Evolutionary conservation across 53 echinoderm and acorn worm species (phyloP).

Genomic region (Astropecten irregularis): DNA sequence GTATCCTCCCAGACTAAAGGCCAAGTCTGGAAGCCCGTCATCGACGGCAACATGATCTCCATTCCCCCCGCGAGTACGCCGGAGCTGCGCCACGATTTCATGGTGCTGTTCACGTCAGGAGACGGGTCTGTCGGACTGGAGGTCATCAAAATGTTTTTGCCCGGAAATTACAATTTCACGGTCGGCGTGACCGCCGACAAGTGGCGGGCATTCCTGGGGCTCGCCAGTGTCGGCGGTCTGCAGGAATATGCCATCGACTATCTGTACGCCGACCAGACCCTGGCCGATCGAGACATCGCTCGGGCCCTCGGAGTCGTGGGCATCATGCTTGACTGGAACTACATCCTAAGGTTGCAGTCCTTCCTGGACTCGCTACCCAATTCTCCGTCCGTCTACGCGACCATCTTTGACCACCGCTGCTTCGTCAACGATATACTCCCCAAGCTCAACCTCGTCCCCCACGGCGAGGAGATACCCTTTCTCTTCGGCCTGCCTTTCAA

Average conservation of each 20-base stretch:
- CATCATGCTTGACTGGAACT: slow-evolving; percentile 15
- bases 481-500: slow-evolving; percentile 77
- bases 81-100: slow-evolving; percentile 10
- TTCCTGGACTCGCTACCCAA: slow-evolving; percentile 3
- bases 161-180: not conserved
- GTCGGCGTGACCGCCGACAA: slow-evolving; percentile 8
- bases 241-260: not conserved
- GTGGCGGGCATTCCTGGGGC: not conserved
- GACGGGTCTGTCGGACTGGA: slow-evolving; percentile 20
- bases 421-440: slow-evolving; percentile 17
- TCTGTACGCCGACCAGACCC: not conserved
- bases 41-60: slow-evolving; percentile 15
- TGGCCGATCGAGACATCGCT: not conserved
- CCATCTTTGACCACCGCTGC: slow-evolving; percentile 43
- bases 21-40: slow-evolving; percentile 16
- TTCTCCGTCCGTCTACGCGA: not conserved
- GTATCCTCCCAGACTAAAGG: not conserved
- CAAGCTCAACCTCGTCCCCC: slow-evolving; percentile 45
- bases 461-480: slow-evolving; percentile 71
- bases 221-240: no score
- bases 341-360: not conserved
- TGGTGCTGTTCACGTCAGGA: slow-evolving; percentile 22
- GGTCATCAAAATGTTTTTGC: not conserved
- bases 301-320: not conserved
- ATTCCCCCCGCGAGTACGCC: not conserved